phyloP scores from a whole-genome alignment of 2,113 vertebrate genomes.

The Charina bottae region DNA sequence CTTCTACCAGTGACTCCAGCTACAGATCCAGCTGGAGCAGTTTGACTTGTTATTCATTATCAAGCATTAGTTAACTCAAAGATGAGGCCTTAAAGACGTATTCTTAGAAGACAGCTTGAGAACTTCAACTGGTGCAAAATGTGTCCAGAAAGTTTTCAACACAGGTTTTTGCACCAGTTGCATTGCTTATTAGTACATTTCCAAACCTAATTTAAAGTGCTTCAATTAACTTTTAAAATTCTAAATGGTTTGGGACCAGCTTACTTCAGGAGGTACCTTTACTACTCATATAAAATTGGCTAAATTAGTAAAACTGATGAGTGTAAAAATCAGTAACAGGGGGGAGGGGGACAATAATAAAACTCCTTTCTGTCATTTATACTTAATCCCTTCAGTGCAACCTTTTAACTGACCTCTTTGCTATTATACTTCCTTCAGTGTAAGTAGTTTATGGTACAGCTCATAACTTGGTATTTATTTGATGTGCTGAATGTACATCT shows the following conservation, averaged over 20 bases:
- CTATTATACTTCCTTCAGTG: neutral
- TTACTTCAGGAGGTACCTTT: neutral
- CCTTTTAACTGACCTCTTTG: neutral
- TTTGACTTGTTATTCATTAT: neutral
- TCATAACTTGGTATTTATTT: neutral
- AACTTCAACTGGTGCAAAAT: neutral
- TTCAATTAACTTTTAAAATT: neutral
- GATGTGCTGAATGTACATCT: neutral
- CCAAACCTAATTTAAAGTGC: neutral
- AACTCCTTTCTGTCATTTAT: neutral
- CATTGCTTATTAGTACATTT: neutral
- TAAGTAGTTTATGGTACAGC: neutral
- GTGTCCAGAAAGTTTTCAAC: neutral
- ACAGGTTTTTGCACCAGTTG: neutral
- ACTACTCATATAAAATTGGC: no score
- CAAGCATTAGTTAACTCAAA: neutral
- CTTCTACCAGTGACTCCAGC: neutral
- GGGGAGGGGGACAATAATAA: neutral
- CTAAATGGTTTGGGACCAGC: neutral
- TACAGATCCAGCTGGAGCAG: neutral
- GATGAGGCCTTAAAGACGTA: neutral
- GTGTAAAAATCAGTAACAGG: no score
- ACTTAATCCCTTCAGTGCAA: neutral
- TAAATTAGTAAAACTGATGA: no score
- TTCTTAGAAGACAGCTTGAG: neutral